phyloP scores from a whole-genome alignment of 2,113 vertebrate genomes.

The Halichoeres trimaculatus region DNA sequence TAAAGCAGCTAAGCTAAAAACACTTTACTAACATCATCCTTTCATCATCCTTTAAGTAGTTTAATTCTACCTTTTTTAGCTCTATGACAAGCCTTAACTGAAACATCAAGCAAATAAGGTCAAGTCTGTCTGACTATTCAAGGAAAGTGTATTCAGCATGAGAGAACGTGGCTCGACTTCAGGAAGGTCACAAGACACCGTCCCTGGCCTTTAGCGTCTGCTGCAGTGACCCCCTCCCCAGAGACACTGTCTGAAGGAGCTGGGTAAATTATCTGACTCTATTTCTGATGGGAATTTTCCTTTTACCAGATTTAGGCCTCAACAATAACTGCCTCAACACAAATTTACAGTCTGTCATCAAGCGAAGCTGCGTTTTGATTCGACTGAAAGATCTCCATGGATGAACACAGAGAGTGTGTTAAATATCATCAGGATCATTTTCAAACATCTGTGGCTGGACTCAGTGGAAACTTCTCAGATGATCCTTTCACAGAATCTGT shows the following conservation, averaged over 20 bases:
- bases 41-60: background rate
- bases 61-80: background rate
- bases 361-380: background rate
- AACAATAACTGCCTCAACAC: constrained; percentile 40
- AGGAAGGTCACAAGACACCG: constrained; percentile 71
- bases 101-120: constrained; percentile 33
- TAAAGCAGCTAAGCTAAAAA: too few relatives aligned
- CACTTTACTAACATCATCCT: too few relatives aligned
- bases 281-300: constrained; percentile 66
- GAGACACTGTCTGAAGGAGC: constrained; percentile 23
- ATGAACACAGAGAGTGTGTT: background rate
- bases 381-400: background rate
- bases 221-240: constrained; percentile 30
- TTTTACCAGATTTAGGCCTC: constrained; percentile 57
- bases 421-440: constrained; percentile 8
- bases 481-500: constrained; percentile 10
- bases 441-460: constrained; percentile 7
- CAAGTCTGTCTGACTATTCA: constrained; percentile 57
- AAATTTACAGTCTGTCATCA: background rate
- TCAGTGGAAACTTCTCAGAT: constrained; percentile 15
- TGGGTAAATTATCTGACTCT: constrained; percentile 54
- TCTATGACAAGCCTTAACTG: background rate
- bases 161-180: constrained; percentile 61
- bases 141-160: constrained; percentile 47
- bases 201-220: constrained; percentile 68